These are phyloP conservation scores for Chelmon rostratus DNA, from an alignment of 2,797 vertebrate genomes.

Conservation along the genomic window DNA sequence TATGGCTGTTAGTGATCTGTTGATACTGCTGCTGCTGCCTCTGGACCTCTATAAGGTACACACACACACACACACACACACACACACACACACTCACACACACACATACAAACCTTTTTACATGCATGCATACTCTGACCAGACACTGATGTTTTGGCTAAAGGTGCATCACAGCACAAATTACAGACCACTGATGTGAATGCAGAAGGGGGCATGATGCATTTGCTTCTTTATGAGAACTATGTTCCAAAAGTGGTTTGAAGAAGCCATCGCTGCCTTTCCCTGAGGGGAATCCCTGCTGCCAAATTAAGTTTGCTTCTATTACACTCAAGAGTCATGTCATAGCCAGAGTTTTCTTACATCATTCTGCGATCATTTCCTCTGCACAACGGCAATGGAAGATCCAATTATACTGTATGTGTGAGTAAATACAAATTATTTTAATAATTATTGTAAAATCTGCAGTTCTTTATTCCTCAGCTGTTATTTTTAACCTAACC, in stretches of 20 bases:
- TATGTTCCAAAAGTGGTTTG: background rate
- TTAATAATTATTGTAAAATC: background rate
- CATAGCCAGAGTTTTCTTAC: background rate
- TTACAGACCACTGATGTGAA: background rate
- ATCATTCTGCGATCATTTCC: conserved; percentile 20
- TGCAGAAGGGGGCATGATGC: background rate
- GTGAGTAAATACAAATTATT: background rate
- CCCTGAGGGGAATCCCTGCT: conserved; percentile 38
- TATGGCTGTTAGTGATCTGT: conserved; percentile 87
- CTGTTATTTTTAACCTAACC: background rate
- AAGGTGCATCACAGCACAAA: background rate
- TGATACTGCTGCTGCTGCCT: conserved; percentile 87
- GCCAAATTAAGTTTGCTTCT: conserved; percentile 45
- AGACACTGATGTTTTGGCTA: background rate
- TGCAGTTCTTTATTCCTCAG: background rate
- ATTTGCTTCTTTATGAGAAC: background rate
- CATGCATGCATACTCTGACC: background rate
- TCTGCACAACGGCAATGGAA: background rate
- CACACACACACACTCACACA: conserved; percentile 4
- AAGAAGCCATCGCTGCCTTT: conserved; percentile 7
- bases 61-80: conserved; percentile 4
- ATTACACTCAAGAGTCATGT: conserved; percentile 10
- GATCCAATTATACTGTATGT: conserved; percentile 14
- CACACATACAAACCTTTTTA: conserved; percentile 3
- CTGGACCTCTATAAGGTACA: conserved; percentile 87